Evolutionary conservation across 2,797 vertebrate species (phyloP).

Genomic region (Saxicola maurus): DNA sequence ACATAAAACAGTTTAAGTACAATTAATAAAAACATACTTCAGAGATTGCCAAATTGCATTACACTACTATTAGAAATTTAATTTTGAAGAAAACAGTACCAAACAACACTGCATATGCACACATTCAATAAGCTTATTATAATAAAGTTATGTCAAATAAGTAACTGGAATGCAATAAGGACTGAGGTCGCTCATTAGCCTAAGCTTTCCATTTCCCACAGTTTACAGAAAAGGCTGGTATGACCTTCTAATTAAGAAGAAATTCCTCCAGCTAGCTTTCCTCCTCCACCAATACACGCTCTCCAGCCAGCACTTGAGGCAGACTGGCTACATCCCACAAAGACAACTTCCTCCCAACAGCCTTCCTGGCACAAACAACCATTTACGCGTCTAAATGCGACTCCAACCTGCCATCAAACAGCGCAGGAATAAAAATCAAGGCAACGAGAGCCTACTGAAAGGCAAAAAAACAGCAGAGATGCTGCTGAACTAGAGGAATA

Average conservation of each 20-base stretch:
- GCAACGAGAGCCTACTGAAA: not conserved
- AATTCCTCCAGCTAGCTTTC: conserved; percentile 7
- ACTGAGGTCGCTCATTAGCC: not conserved
- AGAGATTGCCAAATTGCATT: not conserved
- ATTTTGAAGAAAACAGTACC: not conserved
- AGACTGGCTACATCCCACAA: not conserved
- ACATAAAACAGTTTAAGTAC: not conserved
- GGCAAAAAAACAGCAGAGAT: not conserved
- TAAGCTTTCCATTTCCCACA: not conserved
- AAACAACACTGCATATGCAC: not conserved
- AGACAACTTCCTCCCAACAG: not conserved
- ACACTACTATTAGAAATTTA: not conserved
- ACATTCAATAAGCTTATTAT: not conserved
- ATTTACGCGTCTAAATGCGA: not conserved
- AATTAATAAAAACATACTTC: not conserved
- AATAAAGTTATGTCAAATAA: not conserved
- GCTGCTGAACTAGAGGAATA: not conserved
- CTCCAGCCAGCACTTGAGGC: conserved; percentile 6
- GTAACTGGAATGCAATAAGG: not conserved
- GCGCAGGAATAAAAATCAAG: not conserved
- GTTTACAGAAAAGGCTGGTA: not conserved
- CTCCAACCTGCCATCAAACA: not conserved
- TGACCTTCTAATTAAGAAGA: conserved; percentile 9
- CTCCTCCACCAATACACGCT: rapidly evolving
- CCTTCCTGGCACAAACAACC: not conserved